Evolutionary conservation across 2,888 invertebrate species (phyloP).

Genomic region (Hydropsyche betteni): DNA sequence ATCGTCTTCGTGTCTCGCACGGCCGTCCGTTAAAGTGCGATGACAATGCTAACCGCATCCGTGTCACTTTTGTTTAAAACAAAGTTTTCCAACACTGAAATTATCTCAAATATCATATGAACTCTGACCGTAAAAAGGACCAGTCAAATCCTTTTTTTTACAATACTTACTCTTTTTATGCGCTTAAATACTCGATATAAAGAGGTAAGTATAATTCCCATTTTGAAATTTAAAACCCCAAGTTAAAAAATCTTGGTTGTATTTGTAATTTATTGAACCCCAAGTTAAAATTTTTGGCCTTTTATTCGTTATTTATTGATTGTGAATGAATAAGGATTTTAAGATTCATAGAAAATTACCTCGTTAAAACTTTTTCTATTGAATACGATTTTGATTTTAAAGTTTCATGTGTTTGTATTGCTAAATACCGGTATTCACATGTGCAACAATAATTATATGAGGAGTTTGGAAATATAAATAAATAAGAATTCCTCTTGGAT

Average conservation of each 20-base stretch:
- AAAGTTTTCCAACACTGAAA: conserved; percentile 43
- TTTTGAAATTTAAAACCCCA: too few relatives aligned
- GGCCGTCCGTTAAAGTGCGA: conserved; percentile 12
- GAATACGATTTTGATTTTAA: too few relatives aligned
- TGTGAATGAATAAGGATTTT: too few relatives aligned
- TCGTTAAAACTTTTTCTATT: too few relatives aligned
- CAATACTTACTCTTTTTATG: not conserved
- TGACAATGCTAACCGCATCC: conserved; percentile 39
- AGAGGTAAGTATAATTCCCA: not conserved
- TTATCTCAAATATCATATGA: conserved; percentile 46
- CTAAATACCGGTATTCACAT: too few relatives aligned
- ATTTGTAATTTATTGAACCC: too few relatives aligned
- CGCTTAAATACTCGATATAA: not conserved
- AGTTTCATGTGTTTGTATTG: too few relatives aligned
- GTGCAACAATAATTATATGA: too few relatives aligned
- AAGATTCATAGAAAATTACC: too few relatives aligned
- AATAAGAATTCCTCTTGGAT: conserved; percentile 6
- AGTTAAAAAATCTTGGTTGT: too few relatives aligned
- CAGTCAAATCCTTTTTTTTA: not conserved
- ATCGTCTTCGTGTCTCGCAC: conserved; percentile 33
- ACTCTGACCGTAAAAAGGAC: conserved; percentile 1
- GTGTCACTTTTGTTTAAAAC: conserved; percentile 36
- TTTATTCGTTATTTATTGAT: too few relatives aligned
- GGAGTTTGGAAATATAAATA: not conserved
- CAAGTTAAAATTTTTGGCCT: too few relatives aligned